phyloP scores from a whole-genome alignment of 2,797 vertebrate genomes.

The Paratrypauchen microcephalus region DNA sequence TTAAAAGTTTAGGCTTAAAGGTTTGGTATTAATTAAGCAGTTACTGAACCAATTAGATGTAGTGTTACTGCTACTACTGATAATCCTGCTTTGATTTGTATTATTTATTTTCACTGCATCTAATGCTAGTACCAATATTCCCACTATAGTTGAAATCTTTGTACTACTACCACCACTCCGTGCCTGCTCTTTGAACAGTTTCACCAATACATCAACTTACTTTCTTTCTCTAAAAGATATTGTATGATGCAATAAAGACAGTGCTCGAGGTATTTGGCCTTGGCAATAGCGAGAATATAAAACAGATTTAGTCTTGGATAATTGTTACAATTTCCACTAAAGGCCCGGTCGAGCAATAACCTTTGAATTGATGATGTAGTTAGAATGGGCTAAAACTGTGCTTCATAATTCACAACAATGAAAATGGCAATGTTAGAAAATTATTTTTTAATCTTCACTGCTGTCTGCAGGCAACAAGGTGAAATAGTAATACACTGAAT shows the following conservation, averaged over 20 bases:
- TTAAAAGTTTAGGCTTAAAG: too few relatives aligned
- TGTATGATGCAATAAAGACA: background rate
- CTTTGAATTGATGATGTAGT: slow-evolving; percentile 1
- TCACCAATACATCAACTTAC: background rate
- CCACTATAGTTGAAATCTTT: background rate
- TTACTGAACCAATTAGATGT: too few relatives aligned
- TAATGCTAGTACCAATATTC: background rate
- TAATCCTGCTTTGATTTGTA: too few relatives aligned
- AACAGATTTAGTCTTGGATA: background rate
- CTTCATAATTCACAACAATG: background rate
- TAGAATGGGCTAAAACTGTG: background rate
- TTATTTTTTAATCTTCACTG: background rate
- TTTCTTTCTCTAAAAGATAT: background rate
- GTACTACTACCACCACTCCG: background rate
- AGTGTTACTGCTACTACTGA: too few relatives aligned
- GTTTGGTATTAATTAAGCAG: too few relatives aligned
- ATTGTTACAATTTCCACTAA: background rate
- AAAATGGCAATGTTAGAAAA: background rate
- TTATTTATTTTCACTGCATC: too few relatives aligned
- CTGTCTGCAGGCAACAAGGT: background rate
- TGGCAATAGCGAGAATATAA: background rate
- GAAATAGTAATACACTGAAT: background rate
- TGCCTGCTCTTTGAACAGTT: background rate
- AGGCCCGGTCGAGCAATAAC: background rate
- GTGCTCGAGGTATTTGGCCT: background rate